These are phyloP conservation scores for Sinocyclocheilus rhinocerous DNA, from an alignment of 2,113 vertebrate species.

Conservation along the genomic window DNA sequence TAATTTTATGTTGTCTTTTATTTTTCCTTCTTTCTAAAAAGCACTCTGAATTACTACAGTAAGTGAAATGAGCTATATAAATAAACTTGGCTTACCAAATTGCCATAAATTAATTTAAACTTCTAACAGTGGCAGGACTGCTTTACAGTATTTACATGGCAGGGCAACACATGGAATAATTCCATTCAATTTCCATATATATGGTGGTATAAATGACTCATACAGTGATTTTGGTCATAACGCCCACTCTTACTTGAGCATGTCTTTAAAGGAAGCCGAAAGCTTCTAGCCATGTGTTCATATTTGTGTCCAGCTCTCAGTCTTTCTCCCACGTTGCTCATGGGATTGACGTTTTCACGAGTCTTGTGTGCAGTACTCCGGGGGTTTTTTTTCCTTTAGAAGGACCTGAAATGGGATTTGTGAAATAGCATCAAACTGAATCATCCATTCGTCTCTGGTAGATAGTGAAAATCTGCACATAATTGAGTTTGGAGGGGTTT, in stretches of 20 bases:
- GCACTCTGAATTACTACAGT: background rate
- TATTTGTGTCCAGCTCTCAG: background rate
- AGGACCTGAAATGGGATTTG: constrained; percentile 26
- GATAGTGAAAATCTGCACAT: constrained; percentile 28
- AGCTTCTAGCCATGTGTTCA: background rate
- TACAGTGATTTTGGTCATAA: background rate
- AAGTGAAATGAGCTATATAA: background rate
- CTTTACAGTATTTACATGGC: background rate
- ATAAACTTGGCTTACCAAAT: background rate
- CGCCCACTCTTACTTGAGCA: background rate
- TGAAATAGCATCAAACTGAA: constrained; percentile 50
- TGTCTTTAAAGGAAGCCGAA: background rate
- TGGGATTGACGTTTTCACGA: background rate
- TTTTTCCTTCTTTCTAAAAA: background rate
- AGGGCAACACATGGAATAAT: background rate
- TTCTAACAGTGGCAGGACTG: background rate
- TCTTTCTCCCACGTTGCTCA: background rate
- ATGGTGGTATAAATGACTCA: background rate
- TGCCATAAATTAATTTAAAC: background rate
- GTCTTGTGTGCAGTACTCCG: background rate
- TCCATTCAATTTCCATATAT: background rate
- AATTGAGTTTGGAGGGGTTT: constrained; percentile 62
- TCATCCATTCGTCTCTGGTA: constrained; percentile 22
- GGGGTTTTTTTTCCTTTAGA: constrained; percentile 34
- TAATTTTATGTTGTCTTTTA: background rate